These are phyloP conservation scores for Macrophya annulata DNA, from an alignment of 2,888 invertebrate species.

Conservation along the genomic window DNA sequence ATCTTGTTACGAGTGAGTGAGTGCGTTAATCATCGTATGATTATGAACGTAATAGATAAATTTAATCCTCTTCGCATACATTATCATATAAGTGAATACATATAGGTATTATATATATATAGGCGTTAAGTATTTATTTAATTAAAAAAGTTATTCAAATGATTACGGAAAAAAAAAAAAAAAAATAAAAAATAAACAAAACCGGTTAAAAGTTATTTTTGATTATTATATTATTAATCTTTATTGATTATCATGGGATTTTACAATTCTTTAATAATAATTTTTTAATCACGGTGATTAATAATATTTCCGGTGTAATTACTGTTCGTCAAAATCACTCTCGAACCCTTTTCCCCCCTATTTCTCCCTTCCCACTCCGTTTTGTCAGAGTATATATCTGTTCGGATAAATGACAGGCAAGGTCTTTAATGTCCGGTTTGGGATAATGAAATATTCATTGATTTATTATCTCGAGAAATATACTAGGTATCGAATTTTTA, in stretches of 20 bases:
- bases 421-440: background rate
- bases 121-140: background rate
- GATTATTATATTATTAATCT: background rate
- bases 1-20: background rate
- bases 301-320: conserved; percentile 6
- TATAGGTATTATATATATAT: no score
- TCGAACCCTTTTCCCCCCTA: background rate
- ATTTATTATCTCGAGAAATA: conserved; percentile 20
- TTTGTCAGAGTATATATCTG: conserved; percentile 4
- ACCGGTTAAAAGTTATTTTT: no score
- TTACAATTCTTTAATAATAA: background rate
- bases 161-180: no score
- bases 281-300: background rate
- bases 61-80: background rate
- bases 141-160: background rate
- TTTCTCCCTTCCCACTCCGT: no score
- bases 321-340: background rate
- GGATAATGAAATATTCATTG: conserved; percentile 1
- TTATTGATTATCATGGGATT: background rate
- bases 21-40: background rate
- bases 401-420: background rate
- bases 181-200: no score
- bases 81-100: background rate
- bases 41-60: background rate
- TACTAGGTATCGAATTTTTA: background rate